Percentiles rank a stretch among this genome's conserved stretches.
These are phyloP conservation scores for Harmothoe impar DNA, from an alignment of 2,888 invertebrate species.

Conservation along the genomic window DNA sequence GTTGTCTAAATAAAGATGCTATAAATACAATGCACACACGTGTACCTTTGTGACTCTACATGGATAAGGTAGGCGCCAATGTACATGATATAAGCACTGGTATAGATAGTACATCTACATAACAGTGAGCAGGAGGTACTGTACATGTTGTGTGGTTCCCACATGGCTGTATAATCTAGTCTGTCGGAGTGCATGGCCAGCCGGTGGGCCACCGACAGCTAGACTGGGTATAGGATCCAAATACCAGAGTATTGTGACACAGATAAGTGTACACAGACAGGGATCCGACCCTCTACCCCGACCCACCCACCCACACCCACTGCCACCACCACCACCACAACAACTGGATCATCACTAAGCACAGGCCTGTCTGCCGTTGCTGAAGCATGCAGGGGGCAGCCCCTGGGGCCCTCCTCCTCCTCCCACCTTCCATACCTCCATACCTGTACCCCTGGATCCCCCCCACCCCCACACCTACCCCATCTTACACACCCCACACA, in stretches of 20 bases:
- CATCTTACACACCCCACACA: too few species aligned
- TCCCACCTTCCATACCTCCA: neutral
- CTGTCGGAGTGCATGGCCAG: neutral
- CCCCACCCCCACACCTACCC: neutral
- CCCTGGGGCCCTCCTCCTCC: neutral
- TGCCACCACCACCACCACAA: neutral
- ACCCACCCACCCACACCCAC: neutral
- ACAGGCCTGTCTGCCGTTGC: neutral
- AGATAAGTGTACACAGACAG: constrained; percentile 12
- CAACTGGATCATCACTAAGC: constrained; percentile 23
- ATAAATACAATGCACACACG: too few species aligned
- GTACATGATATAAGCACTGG: too few species aligned
- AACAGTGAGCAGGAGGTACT: too few species aligned
- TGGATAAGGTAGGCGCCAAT: too few species aligned
- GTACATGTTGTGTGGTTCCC: constrained; percentile 2
- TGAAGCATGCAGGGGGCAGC: neutral
- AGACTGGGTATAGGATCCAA: neutral
- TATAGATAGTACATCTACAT: too few species aligned
- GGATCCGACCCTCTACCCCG: neutral
- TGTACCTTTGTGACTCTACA: too few species aligned
- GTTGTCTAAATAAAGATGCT: too few species aligned
- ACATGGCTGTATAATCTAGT: neutral
- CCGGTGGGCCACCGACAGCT: neutral
- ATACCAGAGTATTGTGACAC: constrained; percentile 42
- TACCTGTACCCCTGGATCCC: neutral